These are phyloP conservation scores for Lepus oiostolus DNA, from an alignment of 2,797 vertebrate species.

Conservation along the genomic window DNA sequence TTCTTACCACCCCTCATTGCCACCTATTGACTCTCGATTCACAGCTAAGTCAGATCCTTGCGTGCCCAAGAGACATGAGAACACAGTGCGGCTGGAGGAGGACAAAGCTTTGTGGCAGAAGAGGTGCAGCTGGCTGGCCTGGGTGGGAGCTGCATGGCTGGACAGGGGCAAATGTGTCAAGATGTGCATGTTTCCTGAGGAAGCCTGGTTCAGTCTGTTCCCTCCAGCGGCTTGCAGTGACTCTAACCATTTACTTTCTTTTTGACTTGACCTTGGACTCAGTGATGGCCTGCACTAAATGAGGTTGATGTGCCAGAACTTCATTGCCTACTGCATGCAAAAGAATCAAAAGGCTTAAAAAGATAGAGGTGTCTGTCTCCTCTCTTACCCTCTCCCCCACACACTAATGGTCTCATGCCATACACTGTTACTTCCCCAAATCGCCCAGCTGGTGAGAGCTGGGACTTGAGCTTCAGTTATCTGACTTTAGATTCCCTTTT, in stretches of 20 bases:
- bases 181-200: neutral
- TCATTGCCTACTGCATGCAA: neutral
- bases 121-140: neutral
- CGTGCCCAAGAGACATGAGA: neutral
- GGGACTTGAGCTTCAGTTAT: neutral
- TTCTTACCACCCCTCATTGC: neutral
- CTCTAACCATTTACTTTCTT: neutral
- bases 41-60: neutral
- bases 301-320: neutral
- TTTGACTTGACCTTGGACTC: slow-evolving; percentile 42
- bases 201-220: neutral
- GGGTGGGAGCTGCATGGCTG: neutral
- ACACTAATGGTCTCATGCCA: neutral
- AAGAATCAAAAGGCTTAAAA: slow-evolving; percentile 3
- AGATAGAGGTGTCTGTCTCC: neutral
- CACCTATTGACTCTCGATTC: neutral
- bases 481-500: neutral
- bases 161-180: neutral
- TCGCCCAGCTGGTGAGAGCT: neutral
- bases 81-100: neutral
- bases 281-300: neutral
- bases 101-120: neutral
- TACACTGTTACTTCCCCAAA: neutral
- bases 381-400: fast-evolving
- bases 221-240: neutral